phyloP scores from a whole-genome alignment of 2,113 vertebrate genomes.

The Scalopus aquaticus region DNA sequence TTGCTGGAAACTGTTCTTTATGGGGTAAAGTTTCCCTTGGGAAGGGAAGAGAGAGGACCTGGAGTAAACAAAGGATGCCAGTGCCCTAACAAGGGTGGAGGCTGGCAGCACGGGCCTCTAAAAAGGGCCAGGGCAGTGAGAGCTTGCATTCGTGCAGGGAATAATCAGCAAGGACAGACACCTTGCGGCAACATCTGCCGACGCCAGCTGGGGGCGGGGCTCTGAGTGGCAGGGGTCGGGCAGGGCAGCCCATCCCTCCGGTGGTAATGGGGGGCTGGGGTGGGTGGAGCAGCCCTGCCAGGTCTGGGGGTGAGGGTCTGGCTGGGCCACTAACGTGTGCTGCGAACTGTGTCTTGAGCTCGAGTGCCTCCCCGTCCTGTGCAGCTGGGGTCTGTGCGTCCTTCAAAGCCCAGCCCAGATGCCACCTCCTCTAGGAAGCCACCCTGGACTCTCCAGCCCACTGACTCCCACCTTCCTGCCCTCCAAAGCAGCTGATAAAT shows the following conservation, averaged over 20 bases:
- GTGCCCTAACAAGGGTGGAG: neutral
- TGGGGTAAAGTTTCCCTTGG: neutral
- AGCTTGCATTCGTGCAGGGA: neutral
- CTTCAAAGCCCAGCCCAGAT: neutral
- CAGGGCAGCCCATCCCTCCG: neutral
- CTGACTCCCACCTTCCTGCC: neutral
- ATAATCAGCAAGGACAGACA: neutral
- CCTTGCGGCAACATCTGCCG: neutral
- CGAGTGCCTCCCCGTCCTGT: neutral
- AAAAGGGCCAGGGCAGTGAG: neutral
- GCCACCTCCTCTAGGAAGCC: neutral
- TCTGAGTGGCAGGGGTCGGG: neutral
- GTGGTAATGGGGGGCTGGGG: too few species aligned
- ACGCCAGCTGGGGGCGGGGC: neutral
- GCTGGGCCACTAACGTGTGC: too few species aligned
- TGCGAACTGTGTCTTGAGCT: neutral
- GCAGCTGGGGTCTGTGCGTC: neutral
- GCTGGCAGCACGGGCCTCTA: neutral
- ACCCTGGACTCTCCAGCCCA: neutral
- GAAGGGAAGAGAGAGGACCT: rapidly evolving
- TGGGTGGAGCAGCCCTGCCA: too few species aligned
- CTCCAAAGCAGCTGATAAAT: neutral
- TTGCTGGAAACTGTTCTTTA: neutral
- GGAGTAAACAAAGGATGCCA: neutral
- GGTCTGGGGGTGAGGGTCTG: neutral